Percentiles rank a stretch among this genome's conserved stretches.
phyloP scores from a whole-genome alignment of 2,888 invertebrate genomes.

The Pyralis farinalis region DNA sequence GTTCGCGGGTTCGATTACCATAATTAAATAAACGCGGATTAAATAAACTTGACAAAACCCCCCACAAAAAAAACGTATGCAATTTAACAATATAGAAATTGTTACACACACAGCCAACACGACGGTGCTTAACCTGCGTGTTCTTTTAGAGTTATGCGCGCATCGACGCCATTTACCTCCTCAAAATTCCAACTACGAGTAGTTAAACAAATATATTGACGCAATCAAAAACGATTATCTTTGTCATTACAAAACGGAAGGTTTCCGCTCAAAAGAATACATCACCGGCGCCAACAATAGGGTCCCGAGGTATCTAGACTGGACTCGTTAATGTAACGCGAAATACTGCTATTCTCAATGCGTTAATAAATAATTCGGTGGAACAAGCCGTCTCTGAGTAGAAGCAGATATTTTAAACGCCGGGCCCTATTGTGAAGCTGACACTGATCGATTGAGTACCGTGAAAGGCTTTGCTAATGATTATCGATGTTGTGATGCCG shows the following conservation, averaged over 20 bases:
- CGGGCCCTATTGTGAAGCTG: neutral
- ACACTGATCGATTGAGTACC: neutral
- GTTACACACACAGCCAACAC: no score
- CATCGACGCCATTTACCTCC: no score
- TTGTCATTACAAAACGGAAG: neutral
- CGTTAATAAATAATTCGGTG: neutral
- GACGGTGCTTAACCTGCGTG: no score
- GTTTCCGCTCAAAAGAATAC: neutral
- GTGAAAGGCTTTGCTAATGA: neutral
- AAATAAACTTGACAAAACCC: no score
- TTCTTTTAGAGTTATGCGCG: no score
- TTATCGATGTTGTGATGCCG: neutral
- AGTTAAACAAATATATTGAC: no score
- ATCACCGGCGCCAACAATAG: neutral
- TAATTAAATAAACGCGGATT: no score
- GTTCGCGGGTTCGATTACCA: no score
- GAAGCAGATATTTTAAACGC: neutral
- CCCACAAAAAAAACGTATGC: no score
- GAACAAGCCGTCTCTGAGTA: neutral
- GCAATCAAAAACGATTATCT: conserved; percentile 8
- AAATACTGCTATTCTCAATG: neutral
- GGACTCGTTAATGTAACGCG: neutral
- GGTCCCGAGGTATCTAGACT: neutral
- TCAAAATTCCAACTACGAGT: no score
- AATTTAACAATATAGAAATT: no score